phyloP scores from a whole-genome alignment of 1,140 invertebrate genomes.

The Calliphora vicina region DNA sequence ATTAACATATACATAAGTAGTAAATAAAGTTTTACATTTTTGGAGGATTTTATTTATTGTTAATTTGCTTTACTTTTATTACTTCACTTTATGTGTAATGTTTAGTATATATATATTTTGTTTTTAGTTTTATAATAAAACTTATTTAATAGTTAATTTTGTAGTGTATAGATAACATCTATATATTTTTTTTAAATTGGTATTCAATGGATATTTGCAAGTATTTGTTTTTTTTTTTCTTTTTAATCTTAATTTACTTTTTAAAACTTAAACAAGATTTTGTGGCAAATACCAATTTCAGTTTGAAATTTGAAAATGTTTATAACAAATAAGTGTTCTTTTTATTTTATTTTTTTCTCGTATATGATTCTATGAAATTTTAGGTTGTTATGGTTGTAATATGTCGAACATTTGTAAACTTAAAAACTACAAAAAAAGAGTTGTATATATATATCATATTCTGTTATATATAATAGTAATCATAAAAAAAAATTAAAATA shows the following conservation, averaged over 20 bases:
- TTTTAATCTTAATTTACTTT: not conserved
- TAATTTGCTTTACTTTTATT: not conserved
- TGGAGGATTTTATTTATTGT: not conserved
- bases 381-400: not conserved
- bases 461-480: not conserved
- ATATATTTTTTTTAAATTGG: not conserved
- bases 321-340: not conserved
- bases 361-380: not conserved
- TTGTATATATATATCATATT: no score
- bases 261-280: not conserved
- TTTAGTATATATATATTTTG: not conserved
- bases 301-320: not conserved
- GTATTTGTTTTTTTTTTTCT: not conserved
- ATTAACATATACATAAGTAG: not conserved
- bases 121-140: not conserved
- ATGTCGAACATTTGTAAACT: not conserved
- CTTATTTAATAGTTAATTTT: slow-evolving; percentile 11
- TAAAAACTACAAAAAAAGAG: slow-evolving; percentile 8
- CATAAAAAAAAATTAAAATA: slow-evolving; percentile 25
- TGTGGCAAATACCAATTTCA: not conserved
- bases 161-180: slow-evolving; percentile 5
- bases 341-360: not conserved
- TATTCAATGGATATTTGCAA: not conserved
- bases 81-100: not conserved
- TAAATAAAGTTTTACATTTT: not conserved